A percentile compares a stretch with the other conserved stretches of the same genome.
These are phyloP conservation scores for Donacobius atricapilla DNA, from an alignment of 2,113 vertebrate species.

Conservation along the genomic window DNA sequence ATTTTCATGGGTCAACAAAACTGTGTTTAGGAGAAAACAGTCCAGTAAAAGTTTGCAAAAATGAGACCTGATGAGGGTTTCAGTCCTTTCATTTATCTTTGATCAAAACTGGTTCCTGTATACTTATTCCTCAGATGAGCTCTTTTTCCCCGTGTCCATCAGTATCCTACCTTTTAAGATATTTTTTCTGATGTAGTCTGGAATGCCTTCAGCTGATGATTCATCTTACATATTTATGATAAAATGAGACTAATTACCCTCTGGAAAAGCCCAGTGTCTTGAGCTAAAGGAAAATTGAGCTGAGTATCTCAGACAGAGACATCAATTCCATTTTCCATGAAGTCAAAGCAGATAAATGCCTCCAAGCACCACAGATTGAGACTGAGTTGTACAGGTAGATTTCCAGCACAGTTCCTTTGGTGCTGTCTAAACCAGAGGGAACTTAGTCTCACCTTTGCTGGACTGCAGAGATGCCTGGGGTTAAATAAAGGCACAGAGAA, in stretches of 20 bases:
- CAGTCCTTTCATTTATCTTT: not conserved
- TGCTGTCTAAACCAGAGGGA: not conserved
- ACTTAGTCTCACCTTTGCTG: not conserved
- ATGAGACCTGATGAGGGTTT: not conserved
- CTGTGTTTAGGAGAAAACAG: not conserved
- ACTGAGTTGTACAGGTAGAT: not conserved
- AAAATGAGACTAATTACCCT: not conserved
- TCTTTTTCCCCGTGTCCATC: accelerated
- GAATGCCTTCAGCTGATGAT: not conserved
- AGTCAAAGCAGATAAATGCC: not conserved
- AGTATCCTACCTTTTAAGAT: not conserved
- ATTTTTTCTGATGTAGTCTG: not conserved
- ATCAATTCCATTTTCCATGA: not conserved
- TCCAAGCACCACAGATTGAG: not conserved
- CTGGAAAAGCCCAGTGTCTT: not conserved
- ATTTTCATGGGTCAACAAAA: conserved; percentile 1
- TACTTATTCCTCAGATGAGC: not conserved
- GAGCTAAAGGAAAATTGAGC: not conserved
- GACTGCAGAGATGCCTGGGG: not conserved
- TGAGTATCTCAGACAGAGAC: not conserved
- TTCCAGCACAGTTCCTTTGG: not conserved
- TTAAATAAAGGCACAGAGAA: not conserved
- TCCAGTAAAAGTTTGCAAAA: not conserved
- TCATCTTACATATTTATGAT: not conserved
- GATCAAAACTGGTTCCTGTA: not conserved